Evolutionary conservation across 1,140 invertebrate genomes (phyloP).

Genomic region (Tetranychus urticae): DNA sequence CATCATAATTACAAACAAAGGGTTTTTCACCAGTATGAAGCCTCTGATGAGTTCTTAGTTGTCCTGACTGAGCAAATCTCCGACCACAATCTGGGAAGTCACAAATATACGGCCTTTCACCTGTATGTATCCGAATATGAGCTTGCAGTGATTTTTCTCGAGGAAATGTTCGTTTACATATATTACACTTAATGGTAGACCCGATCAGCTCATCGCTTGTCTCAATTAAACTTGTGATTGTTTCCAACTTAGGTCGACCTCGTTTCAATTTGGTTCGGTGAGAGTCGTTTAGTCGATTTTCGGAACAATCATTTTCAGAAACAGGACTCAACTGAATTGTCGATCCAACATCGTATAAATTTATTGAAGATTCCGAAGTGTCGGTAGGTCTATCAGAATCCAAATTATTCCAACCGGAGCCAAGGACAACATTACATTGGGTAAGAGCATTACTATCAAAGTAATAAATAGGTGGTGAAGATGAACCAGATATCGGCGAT

Average conservation of each 20-base stretch:
- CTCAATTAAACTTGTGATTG: background rate
- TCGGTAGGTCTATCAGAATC: background rate
- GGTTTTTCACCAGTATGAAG: conserved; percentile 60
- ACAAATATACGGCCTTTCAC: conserved; percentile 52
- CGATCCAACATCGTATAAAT: background rate
- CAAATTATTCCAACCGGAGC: background rate
- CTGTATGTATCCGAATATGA: conserved; percentile 54
- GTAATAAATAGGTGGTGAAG: background rate
- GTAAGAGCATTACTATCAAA: background rate
- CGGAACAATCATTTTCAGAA: background rate
- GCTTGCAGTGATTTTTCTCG: conserved; percentile 54
- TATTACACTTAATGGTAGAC: conserved; percentile 42
- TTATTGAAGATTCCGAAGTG: background rate
- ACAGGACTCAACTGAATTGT: background rate
- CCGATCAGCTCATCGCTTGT: too few relatives aligned
- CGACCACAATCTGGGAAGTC: conserved; percentile 48
- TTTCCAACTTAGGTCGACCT: conserved; percentile 1
- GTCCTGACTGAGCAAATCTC: conserved; percentile 56
- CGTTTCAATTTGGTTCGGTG: background rate
- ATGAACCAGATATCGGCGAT: background rate
- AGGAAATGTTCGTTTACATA: conserved; percentile 49
- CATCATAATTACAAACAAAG: conserved; percentile 40
- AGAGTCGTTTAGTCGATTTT: background rate
- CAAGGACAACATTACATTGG: background rate
- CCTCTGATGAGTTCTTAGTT: conserved; percentile 55